Base-by-base conservation (phyloP, 2,888 invertebrate genomes). In the Timema cristinae region DNA sequence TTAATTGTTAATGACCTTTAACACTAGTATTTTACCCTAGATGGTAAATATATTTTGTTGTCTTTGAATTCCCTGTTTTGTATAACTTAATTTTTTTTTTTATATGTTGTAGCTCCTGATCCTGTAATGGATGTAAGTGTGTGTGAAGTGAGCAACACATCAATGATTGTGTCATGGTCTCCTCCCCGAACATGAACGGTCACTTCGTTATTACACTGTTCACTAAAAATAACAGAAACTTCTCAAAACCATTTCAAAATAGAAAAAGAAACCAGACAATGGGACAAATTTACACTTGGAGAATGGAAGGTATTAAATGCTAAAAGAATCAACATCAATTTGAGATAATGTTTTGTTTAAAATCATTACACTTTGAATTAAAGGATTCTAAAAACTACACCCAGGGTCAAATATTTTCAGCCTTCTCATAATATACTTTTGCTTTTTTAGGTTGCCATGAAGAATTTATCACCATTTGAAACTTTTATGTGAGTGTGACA, bases 131-230 rank as follows among this genome's bases (percentile, higher is more conserved):
- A 89, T 80, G 82, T 91, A 8, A 81, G 77, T n/a, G 81, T 90
- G 71, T 81, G 81, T 6, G 83, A 88, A 75, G 83, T 91, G 5
- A 87, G 88, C 47, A 88, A 89, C 79, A 84, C 88, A 68, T 88
- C 90, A 13, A 83, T 91, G 72, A 80, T 83, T 9, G 81, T 93
- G 67, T 79, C 80, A n/a, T 93, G 92, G 93, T 82, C 86, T 76
- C 86, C 89, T 54, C 95, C 95, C 0, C 82, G 2, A 83, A 86
- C 47, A 86, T 87, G 71, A 95, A 95, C 83, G 95, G 95, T 0
- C 84, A 88, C 32, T 84, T 94, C 86, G 86, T 51, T 86, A 87
- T 77, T 94, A 93, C 81, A 83, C 85, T 7, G 84, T 93, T 71
- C 84, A 85, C 75, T 86, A 86, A 79, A 79, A 32, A 32, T 32